Percentiles rank a stretch among this genome's conserved stretches.
These are phyloP conservation scores for Fratercula arctica DNA, from an alignment of 2,797 vertebrate species.

Conservation along the genomic window DNA sequence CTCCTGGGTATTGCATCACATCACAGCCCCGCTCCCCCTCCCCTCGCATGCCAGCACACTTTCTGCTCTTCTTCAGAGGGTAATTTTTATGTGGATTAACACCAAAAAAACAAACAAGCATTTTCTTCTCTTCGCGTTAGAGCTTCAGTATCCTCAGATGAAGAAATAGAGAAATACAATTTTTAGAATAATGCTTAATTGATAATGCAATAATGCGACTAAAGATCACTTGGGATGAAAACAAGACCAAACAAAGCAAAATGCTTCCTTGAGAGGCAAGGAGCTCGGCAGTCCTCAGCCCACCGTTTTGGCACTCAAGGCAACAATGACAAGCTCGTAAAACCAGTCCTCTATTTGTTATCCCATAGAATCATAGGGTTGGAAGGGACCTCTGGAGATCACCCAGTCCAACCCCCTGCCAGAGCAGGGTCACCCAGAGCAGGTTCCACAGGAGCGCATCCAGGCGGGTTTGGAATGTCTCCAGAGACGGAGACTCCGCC, in stretches of 20 bases:
- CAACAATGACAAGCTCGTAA: background rate
- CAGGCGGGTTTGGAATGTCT: no score
- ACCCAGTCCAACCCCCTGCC: no score
- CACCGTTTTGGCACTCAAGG: background rate
- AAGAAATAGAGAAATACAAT: background rate
- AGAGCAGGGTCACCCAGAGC: no score
- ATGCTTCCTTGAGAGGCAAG: background rate
- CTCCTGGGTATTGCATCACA: conserved; percentile 36
- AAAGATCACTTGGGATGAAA: background rate
- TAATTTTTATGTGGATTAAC: background rate
- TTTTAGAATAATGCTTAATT: background rate
- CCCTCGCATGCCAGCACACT: background rate
- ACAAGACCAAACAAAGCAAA: background rate
- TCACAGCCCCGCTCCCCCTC: background rate
- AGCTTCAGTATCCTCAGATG: background rate
- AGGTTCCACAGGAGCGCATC: no score
- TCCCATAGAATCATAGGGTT: no score
- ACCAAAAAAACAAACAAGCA: background rate
- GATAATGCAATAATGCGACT: background rate
- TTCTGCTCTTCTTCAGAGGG: conserved; percentile 23
- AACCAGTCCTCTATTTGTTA: background rate
- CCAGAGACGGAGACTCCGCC: no score
- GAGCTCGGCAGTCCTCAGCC: background rate
- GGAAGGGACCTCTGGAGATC: no score
- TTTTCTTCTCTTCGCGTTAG: background rate